Evolutionary conservation across 2,113 vertebrate species (phyloP).

Genomic region (Xiphophorus couchianus): DNA sequence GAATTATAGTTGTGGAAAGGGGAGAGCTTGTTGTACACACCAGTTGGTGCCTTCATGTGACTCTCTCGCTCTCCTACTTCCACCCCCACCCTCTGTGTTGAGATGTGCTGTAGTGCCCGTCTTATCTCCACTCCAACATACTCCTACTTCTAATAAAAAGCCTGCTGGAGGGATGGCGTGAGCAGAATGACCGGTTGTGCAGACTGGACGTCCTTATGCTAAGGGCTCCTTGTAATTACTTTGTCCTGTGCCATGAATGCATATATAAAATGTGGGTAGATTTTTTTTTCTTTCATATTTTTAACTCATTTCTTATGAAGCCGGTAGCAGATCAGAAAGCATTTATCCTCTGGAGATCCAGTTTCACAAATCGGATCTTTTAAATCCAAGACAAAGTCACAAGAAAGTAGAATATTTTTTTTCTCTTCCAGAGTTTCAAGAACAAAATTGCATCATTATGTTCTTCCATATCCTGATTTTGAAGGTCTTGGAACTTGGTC

Average conservation of each 20-base stretch:
- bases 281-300: no score
- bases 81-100: conserved; percentile 52
- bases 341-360: no score
- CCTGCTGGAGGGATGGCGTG: conserved; percentile 79
- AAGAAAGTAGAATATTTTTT: no score
- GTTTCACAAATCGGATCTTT: no score
- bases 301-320: no score
- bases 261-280: conserved; percentile 22
- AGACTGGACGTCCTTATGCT: conserved; percentile 71
- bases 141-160: conserved; percentile 90
- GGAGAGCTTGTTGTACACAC: conserved; percentile 84
- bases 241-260: conserved; percentile 64
- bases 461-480: no score
- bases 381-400: no score
- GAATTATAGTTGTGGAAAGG: conserved; percentile 28
- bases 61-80: conserved; percentile 60
- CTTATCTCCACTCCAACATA: conserved; percentile 91
- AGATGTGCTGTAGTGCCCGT: conserved; percentile 83
- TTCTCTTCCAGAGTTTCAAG: no score
- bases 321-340: no score
- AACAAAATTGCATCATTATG: no score
- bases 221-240: conserved; percentile 81
- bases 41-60: conserved; percentile 45
- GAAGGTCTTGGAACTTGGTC: no score
- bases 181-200: conserved; percentile 84